phyloP scores from a whole-genome alignment of 2,797 vertebrate genomes.

The Agapornis canus region DNA sequence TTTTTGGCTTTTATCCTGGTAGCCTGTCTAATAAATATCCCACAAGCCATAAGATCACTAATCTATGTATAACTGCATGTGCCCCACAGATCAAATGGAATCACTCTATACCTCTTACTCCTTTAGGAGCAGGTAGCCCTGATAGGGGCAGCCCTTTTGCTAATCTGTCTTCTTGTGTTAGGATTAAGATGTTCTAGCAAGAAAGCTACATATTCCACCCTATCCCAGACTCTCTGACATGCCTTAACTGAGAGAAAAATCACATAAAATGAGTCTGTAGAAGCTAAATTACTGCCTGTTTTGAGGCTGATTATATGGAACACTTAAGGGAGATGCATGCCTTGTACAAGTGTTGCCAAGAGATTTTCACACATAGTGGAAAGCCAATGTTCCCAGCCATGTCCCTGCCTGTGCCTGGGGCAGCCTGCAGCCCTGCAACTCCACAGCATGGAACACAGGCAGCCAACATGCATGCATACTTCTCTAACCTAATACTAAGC shows the following conservation, averaged over 20 bases:
- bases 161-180: neutral
- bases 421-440: neutral
- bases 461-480: neutral
- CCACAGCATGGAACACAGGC: neutral
- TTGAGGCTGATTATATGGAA: neutral
- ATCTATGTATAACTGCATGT: neutral
- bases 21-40: neutral
- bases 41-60: neutral
- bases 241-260: neutral
- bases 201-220: neutral
- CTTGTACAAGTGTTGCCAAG: neutral
- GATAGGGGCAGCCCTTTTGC: neutral
- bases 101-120: accelerated
- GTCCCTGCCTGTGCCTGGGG: neutral
- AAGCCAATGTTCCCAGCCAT: neutral
- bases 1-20: neutral
- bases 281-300: neutral
- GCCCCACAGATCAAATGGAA: neutral
- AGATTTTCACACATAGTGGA: neutral
- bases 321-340: neutral
- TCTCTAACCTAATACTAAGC: neutral
- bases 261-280: neutral
- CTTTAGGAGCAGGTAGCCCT: neutral
- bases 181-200: neutral
- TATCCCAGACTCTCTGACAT: neutral